Percentiles rank a stretch among this genome's conserved stretches.
phyloP scores from a whole-genome alignment of 2,888 invertebrate genomes.

The Drosophila paramelanica region DNA sequence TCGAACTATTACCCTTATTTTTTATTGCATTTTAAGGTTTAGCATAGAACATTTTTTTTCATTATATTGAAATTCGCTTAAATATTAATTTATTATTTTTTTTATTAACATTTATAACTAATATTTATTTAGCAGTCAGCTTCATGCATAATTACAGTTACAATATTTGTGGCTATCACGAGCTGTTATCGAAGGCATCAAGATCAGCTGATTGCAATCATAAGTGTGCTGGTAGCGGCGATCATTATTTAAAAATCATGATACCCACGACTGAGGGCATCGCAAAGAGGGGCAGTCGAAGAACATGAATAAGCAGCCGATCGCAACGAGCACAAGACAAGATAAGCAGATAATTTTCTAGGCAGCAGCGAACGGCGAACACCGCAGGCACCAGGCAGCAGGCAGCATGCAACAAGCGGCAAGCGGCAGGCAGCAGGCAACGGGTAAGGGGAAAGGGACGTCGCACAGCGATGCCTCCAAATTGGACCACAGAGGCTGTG shows the following conservation, averaged over 20 bases:
- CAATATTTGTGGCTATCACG: background rate
- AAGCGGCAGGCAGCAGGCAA: background rate
- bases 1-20: too few species aligned
- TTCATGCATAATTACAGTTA: background rate
- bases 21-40: too few species aligned
- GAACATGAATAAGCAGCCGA: conserved; percentile 83
- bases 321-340: conserved; percentile 81
- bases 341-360: conserved; percentile 82
- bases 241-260: conserved; percentile 26
- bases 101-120: too few species aligned
- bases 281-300: conserved; percentile 55
- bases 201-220: conserved; percentile 15
- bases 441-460: conserved; percentile 22
- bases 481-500: conserved; percentile 82
- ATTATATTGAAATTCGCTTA: too few species aligned
- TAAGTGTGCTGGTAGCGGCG: conserved; percentile 15
- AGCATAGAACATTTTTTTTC: too few species aligned
- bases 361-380: conserved; percentile 51
- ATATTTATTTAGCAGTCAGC: too few species aligned
- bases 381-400: conserved; percentile 46
- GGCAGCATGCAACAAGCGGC: conserved; percentile 8
- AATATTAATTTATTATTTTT: background rate
- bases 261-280: conserved; percentile 45
- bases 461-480: conserved; percentile 58
- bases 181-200: conserved; percentile 1